A percentile compares a stretch with the other conserved stretches of the same genome.
Evolutionary conservation across 2,113 vertebrate genomes (phyloP).

Genomic region (Thymallus thymallus): DNA sequence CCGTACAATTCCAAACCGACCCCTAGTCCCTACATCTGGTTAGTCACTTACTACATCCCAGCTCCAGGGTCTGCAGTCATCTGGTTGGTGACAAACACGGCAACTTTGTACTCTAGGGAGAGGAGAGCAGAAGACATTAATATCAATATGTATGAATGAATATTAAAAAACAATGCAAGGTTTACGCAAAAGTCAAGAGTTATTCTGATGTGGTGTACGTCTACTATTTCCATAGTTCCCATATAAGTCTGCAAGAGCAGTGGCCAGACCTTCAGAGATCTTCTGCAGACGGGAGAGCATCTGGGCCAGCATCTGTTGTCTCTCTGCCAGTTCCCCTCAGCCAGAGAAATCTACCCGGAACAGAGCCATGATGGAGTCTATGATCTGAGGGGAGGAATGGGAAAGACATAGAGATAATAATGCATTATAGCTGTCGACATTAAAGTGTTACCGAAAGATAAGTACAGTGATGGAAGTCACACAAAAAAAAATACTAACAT

Average conservation of each 20-base stretch:
- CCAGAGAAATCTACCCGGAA: conserved; percentile 98
- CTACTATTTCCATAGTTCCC: neutral
- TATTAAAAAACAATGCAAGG: neutral
- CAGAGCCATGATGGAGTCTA: conserved; percentile 98
- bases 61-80: conserved; percentile 98
- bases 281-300: conserved; percentile 98
- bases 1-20: neutral
- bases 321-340: conserved; percentile 92
- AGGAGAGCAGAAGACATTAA: neutral
- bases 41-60: conserved; percentile 87
- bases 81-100: conserved; percentile 96
- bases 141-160: neutral
- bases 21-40: neutral
- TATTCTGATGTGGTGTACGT: neutral
- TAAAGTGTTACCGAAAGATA: neutral
- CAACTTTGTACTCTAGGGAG: conserved; percentile 92
- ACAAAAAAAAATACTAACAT: too few species aligned
- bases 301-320: conserved; percentile 97
- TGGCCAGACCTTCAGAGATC: conserved; percentile 91
- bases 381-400: conserved; percentile 75
- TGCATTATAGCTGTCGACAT: neutral
- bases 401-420: too few species aligned
- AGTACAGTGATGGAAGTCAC: neutral
- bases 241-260: neutral
- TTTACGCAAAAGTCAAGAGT: neutral